A percentile compares a stretch with the other conserved stretches of the same genome.
These are phyloP conservation scores for Phylloscopus trochiloides DNA, from an alignment of 2,113 vertebrate species.

Conservation along the genomic window DNA sequence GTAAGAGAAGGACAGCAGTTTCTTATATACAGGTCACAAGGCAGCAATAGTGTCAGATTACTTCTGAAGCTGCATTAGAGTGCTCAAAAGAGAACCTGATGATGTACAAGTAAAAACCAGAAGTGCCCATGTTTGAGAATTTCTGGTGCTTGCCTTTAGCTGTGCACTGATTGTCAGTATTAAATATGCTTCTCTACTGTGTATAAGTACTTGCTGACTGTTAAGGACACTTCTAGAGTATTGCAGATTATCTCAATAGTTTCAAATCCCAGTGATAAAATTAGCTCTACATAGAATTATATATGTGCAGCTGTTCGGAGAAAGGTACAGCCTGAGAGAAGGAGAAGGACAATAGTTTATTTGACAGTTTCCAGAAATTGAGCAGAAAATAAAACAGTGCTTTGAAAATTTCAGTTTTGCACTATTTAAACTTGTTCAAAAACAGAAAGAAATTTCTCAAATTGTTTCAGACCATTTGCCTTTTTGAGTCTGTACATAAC, in stretches of 20 bases:
- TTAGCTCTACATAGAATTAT: not conserved
- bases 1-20: not conserved
- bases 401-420: not conserved
- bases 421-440: not conserved
- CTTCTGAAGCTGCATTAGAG: not conserved
- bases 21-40: not conserved
- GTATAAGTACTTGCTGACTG: not conserved
- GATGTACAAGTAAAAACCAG: not conserved
- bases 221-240: not conserved
- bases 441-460: not conserved
- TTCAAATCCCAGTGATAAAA: not conserved
- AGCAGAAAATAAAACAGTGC: not conserved
- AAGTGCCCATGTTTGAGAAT: not conserved
- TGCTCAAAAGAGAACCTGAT: not conserved
- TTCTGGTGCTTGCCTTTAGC: not conserved
- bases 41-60: not conserved
- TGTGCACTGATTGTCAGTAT: not conserved
- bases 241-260: not conserved
- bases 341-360: not conserved
- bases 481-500: not conserved
- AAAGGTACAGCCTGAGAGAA: not conserved
- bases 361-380: not conserved
- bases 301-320: not conserved
- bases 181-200: not conserved
- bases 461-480: not conserved